Conservation (phyloP, 2,888 invertebrate species). For the Zeuzera pyrina region DNA sequence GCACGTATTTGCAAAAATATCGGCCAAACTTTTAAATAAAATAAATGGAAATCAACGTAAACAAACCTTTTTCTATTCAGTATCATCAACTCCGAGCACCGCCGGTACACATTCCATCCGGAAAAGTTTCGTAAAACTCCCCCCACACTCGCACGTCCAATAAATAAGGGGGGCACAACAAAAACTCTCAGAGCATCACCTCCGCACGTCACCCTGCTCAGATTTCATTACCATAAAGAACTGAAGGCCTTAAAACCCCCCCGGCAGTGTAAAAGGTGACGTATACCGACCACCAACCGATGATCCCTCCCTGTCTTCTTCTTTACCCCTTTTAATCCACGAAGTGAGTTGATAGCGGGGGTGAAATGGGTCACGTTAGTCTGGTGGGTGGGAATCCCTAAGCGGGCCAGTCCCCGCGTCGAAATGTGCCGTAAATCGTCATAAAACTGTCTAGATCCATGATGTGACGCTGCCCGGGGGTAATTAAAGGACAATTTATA, state of each 20-base stretch:
- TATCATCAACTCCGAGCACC: no score
- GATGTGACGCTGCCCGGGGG: slow-evolving; percentile 79
- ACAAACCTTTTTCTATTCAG: no score
- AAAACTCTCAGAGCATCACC: slow-evolving; percentile 70
- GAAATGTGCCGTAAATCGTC: slow-evolving; percentile 74
- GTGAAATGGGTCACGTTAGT: slow-evolving; percentile 20
- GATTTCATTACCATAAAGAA: slow-evolving; percentile 75
- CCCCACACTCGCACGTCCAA: slow-evolving; percentile 64
- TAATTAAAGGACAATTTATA: slow-evolving; percentile 75
- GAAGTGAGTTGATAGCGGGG: slow-evolving; percentile 21
- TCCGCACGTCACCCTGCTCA: slow-evolving; percentile 71
- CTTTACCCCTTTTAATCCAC: slow-evolving; percentile 7
- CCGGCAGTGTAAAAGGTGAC: slow-evolving; percentile 61
- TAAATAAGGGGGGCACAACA: slow-evolving; percentile 69
- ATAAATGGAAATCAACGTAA: no score
- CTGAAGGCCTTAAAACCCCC: slow-evolving; percentile 72
- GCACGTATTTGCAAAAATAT: no score
- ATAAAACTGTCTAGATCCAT: slow-evolving; percentile 83
- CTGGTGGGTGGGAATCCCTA: slow-evolving; percentile 54
- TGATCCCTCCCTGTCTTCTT: slow-evolving; percentile 14
- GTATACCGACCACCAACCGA: slow-evolving; percentile 22
- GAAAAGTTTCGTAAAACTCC: slow-evolving; percentile 46
- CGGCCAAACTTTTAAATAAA: no score
- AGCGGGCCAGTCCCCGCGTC: slow-evolving; percentile 58
- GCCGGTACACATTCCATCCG: slow-evolving; percentile 58